A percentile compares a stretch with the other conserved stretches of the same genome.
These are phyloP conservation scores for Bovichtus diacanthus DNA, from an alignment of 2,797 vertebrate genomes.

Conservation along the genomic window DNA sequence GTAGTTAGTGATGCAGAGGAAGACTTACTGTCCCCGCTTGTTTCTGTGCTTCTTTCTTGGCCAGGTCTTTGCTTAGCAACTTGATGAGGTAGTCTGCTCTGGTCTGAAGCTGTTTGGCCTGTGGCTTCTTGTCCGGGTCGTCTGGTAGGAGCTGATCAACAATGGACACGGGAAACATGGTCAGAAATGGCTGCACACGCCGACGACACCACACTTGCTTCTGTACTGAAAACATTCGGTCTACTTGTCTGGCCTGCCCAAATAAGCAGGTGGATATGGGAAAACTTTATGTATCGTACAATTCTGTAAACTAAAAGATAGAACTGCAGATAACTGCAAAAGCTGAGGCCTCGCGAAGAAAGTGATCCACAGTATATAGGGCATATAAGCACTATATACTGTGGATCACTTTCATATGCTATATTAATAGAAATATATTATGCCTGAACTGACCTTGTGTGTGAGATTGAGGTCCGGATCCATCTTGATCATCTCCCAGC, in stretches of 20 bases:
- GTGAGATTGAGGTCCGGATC: slow-evolving; percentile 98
- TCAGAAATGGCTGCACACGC: background rate
- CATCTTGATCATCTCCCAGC: slow-evolving; percentile 99
- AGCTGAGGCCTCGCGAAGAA: background rate
- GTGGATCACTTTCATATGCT: too few species aligned
- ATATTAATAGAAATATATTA: too few species aligned
- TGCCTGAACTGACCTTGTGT: slow-evolving; percentile 89
- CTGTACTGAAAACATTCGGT: background rate
- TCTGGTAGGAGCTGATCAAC: slow-evolving; percentile 93
- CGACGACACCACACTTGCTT: background rate
- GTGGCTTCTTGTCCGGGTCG: slow-evolving; percentile 98
- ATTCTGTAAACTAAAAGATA: too few species aligned
- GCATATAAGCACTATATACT: too few species aligned
- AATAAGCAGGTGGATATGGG: background rate
- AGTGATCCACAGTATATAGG: background rate
- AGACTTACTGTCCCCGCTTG: slow-evolving; percentile 91
- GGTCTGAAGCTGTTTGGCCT: slow-evolving; percentile 98
- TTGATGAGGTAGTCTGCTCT: slow-evolving; percentile 99
- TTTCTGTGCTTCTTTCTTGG: slow-evolving; percentile 94
- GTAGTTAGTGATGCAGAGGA: background rate
- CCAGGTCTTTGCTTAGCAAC: slow-evolving; percentile 95
- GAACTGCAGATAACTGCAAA: too few species aligned
- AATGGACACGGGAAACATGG: background rate
- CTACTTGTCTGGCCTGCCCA: background rate
- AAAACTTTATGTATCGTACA: background rate